Percentiles rank a stretch among this genome's conserved stretches.
Conservation (phyloP, 2,797 vertebrate species). For the Acestrorhynchus altus region DNA sequence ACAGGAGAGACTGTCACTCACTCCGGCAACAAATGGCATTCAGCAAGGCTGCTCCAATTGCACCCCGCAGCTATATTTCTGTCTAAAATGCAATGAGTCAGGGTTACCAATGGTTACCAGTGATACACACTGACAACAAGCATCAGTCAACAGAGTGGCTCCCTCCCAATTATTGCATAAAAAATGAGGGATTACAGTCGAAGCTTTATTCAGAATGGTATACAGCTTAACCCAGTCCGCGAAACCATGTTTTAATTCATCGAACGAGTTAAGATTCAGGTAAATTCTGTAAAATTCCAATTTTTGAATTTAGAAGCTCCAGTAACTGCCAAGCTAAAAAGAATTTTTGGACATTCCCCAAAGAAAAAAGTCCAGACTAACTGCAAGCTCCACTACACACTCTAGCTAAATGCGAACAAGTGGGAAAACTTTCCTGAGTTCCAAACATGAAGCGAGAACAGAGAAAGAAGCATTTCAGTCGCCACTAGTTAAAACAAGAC, state of each 20-base stretch:
- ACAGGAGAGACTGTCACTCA: constrained; percentile 72
- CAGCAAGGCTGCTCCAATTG: constrained; percentile 65
- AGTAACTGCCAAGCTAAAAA: not conserved
- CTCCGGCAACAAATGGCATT: constrained; percentile 68
- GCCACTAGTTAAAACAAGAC: not conserved
- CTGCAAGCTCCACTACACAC: not conserved
- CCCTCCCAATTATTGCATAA: not conserved
- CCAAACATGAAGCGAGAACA: not conserved
- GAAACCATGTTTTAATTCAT: too few species aligned
- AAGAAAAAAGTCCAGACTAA: not conserved
- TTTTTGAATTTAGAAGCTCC: not conserved
- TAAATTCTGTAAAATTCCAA: too few species aligned
- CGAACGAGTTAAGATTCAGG: too few species aligned
- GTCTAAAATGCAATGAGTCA: constrained; percentile 72
- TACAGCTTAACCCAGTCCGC: too few species aligned
- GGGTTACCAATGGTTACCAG: constrained; percentile 64
- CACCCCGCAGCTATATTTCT: constrained; percentile 67
- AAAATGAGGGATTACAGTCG: not conserved
- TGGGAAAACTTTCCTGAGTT: not conserved
- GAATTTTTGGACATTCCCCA: not conserved
- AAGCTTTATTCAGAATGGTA: too few species aligned
- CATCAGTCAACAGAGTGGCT: constrained; percentile 24
- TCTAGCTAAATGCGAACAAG: too few species aligned
- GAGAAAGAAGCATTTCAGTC: not conserved
- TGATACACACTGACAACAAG: constrained; percentile 62